Conservation (phyloP, 92 coral and sea anemone genomes). For the Paragorgia papillata region DNA sequence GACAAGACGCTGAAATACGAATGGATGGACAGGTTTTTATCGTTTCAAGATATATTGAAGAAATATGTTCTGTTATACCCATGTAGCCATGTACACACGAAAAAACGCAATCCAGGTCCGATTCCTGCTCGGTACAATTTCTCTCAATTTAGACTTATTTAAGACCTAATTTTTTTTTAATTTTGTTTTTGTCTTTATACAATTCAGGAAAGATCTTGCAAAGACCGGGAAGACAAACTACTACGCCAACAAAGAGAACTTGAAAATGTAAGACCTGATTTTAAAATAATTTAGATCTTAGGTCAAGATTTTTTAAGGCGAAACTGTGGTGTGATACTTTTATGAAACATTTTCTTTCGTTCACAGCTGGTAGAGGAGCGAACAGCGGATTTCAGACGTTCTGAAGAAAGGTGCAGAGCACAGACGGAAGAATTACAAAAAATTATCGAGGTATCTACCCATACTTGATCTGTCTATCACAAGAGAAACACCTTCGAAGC, state of each 20-base stretch:
- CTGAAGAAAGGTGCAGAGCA: conserved; percentile 67
- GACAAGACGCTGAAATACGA: conserved; percentile 24
- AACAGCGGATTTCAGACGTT: conserved; percentile 68
- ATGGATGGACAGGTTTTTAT: conserved; percentile 17
- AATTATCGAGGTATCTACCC: conserved; percentile 70
- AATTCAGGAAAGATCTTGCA: conserved; percentile 71
- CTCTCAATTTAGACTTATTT: not conserved
- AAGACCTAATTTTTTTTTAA: not conserved
- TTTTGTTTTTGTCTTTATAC: not conserved
- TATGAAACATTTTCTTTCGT: not conserved
- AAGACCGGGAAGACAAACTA: conserved; percentile 64
- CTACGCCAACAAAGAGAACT: conserved; percentile 59
- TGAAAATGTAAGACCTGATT: conserved; percentile 65
- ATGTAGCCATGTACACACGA: no score
- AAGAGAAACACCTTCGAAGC: no score
- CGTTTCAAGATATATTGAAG: not conserved
- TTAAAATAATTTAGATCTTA: not conserved
- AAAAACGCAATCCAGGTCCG: not conserved
- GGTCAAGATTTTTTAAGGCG: not conserved
- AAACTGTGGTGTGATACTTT: not conserved
- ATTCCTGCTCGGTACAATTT: no score
- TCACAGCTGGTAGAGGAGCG: conserved; percentile 79
- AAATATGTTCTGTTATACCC: not conserved
- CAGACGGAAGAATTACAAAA: conserved; percentile 75
- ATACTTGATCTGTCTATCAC: no score